phyloP scores from a whole-genome alignment of 2,888 invertebrate genomes.

The Tetragonula carbonaria region DNA sequence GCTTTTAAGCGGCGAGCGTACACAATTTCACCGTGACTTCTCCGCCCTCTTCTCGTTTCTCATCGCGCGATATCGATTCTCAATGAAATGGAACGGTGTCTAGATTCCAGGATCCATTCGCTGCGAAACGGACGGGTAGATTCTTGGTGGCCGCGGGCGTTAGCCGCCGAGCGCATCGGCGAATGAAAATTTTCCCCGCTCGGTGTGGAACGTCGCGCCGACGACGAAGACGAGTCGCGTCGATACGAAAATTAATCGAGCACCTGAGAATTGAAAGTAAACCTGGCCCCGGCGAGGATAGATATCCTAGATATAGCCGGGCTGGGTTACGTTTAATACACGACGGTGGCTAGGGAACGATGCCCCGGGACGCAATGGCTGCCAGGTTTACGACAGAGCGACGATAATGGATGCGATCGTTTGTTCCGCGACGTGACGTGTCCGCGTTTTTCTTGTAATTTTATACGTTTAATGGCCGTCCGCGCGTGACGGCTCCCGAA shows the following conservation, averaged over 20 bases:
- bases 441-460: constrained; percentile 67
- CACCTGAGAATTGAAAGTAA: constrained; percentile 71
- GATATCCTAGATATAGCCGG: constrained; percentile 46
- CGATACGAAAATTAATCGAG: constrained; percentile 70
- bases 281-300: constrained; percentile 53
- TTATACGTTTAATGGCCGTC: constrained; percentile 61
- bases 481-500: constrained; percentile 16
- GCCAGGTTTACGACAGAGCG: constrained; percentile 62
- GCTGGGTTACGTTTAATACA: constrained; percentile 59
- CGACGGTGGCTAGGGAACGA: constrained; percentile 26
- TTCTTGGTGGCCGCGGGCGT: constrained; percentile 43
- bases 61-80: constrained; percentile 12
- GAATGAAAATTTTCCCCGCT: constrained; percentile 42
- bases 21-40: not conserved
- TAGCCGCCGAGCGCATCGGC: constrained; percentile 46
- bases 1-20: not conserved
- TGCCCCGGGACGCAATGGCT: constrained; percentile 44
- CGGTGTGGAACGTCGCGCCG: constrained; percentile 9
- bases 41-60: not conserved
- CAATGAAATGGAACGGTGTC: constrained; percentile 5
- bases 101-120: constrained; percentile 1
- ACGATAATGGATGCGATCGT: constrained; percentile 69
- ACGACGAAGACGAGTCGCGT: constrained; percentile 24
- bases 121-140: constrained; percentile 11
- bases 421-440: constrained; percentile 62